Conservation (phyloP, 2,888 invertebrate genomes). For the Drosophila neotestacea region DNA sequence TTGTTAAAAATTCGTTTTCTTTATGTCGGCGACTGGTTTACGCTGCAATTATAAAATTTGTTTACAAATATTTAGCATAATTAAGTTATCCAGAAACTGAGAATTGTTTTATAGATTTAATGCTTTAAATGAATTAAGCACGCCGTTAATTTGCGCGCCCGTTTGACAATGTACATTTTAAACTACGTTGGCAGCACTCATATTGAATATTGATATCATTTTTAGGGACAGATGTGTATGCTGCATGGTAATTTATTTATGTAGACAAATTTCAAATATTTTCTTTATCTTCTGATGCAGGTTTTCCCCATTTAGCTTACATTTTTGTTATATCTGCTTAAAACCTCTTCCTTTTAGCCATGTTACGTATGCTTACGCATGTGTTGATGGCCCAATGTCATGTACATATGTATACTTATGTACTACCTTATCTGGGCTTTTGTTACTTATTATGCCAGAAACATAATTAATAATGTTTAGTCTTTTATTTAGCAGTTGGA, state of each 20-base stretch:
- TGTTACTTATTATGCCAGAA: slow-evolving; percentile 29
- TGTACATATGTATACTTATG: slow-evolving; percentile 27
- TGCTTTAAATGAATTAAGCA: neutral
- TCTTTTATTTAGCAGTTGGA: slow-evolving; percentile 9
- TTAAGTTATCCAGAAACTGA: neutral
- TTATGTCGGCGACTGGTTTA: neutral
- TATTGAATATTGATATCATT: slow-evolving; percentile 74
- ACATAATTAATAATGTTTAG: slow-evolving; percentile 23
- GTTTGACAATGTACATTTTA: slow-evolving; percentile 18
- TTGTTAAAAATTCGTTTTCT: slow-evolving; percentile 34
- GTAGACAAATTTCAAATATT: slow-evolving; percentile 16
- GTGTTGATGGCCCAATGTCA: slow-evolving; percentile 47
- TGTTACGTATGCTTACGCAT: slow-evolving; percentile 43
- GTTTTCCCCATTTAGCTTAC: neutral
- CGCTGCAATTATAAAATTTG: slow-evolving; percentile 31
- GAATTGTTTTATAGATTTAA: neutral
- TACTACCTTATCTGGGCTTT: slow-evolving; percentile 57
- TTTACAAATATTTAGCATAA: neutral
- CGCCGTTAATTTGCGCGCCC: slow-evolving; percentile 48
- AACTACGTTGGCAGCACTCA: slow-evolving; percentile 50
- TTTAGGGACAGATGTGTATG: slow-evolving; percentile 60
- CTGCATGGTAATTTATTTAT: slow-evolving; percentile 48
- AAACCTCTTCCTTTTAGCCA: neutral
- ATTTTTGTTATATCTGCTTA: neutral
- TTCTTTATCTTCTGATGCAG: too few relatives aligned